Conservation (phyloP, 2,888 invertebrate species). For the Parapristionchus giblindavisi region DNA sequence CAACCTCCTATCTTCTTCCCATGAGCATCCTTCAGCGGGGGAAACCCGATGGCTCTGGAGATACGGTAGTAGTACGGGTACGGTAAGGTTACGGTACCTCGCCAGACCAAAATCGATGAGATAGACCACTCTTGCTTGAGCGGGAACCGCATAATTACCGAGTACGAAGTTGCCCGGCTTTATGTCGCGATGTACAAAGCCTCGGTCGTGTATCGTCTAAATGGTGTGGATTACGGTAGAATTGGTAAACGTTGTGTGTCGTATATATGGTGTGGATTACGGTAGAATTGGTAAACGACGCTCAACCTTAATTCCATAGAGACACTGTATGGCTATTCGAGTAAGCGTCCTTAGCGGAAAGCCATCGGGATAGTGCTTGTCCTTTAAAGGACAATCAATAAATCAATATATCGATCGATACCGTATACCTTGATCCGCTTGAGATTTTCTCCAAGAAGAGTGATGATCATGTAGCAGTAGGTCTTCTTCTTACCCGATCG, state of each 20-base stretch:
- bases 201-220: conserved; percentile 36
- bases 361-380: conserved; percentile 27
- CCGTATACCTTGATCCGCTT: conserved; percentile 40
- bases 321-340: conserved; percentile 14
- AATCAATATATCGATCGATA: neutral
- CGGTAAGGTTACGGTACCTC: conserved; percentile 20
- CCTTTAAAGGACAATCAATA: conserved; percentile 6
- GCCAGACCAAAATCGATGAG: conserved; percentile 35
- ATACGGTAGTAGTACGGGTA: neutral
- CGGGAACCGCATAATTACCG: conserved; percentile 7
- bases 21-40: neutral
- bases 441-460: conserved; percentile 58
- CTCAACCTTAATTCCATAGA: conserved; percentile 38
- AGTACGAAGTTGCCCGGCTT: conserved; percentile 35
- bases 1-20: neutral
- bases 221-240: neutral
- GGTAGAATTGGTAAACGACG: conserved; percentile 2
- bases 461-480: conserved; percentile 64
- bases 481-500: conserved; percentile 46
- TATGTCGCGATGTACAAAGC: conserved; percentile 34
- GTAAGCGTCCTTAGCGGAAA: conserved; percentile 20
- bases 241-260: neutral
- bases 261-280: conserved; percentile 7
- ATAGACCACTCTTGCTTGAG: conserved; percentile 20
- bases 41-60: conserved; percentile 20